Evolutionary conservation across 1,140 invertebrate genomes (phyloP), one percentile per base, ranked within the genome.

Genomic region (Drosophila yakuba): DNA sequence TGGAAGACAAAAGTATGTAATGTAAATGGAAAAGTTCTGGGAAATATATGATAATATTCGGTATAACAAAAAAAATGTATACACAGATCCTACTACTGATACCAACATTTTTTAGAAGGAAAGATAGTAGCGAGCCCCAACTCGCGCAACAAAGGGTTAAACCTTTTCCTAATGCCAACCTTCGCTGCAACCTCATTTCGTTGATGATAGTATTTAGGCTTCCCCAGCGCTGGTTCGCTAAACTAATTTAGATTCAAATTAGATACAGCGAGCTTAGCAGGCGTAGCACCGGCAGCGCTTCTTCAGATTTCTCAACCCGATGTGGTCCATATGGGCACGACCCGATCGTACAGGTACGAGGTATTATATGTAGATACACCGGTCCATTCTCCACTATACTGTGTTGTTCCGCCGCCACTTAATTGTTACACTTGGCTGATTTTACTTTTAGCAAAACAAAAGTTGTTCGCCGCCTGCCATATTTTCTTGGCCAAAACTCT

Each of bases 391-490:
- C 60, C 50, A 54, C 59, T 57, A 66, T 58, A 48, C 50, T 64
- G 48, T 60, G 78, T 64, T 75, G 75, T 69, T 78, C 64, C 74
- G 75, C 82, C 71, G 80, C 80, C 83, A 83, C 80, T 89, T 89
- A 89, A 89, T 89, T 89, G 84, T 89, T 89, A 89, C 84, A 89
- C 84, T 88, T 89, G 80, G 84, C 80, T 89, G 84, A 89, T 80
- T 89, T 89, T 90, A 89, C 80, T 89, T 89, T 89, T 80, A 80
- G 74, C 86, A 78, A 73, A 84, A 80, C 77, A 89, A 89, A 89
- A 86, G 79, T 86, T 86, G 82, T 85, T 85, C 74, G 72, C 73
- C 73, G 74, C 63, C 60, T 76, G 82, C 81, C 78, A 85, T 86
- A 85, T 85, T 85, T 84, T 84, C 71, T 75, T 61, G 47, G 64